A percentile compares a stretch with the other conserved stretches of the same genome.
Evolutionary conservation across 2,797 vertebrate species (phyloP).

Genomic region (Geotrypetes seraphini): DNA sequence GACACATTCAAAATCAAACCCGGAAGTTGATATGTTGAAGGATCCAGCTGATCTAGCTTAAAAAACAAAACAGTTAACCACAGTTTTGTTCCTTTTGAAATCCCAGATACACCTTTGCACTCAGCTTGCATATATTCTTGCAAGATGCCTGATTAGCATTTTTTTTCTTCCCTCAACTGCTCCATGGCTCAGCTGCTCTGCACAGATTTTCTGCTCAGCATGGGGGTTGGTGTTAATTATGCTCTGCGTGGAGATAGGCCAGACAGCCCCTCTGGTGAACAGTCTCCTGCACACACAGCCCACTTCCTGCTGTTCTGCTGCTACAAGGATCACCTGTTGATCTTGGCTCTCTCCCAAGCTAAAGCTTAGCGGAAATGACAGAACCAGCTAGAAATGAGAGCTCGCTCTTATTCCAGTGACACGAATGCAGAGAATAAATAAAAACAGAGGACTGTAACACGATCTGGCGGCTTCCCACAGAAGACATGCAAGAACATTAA

Average conservation of each 20-base stretch:
- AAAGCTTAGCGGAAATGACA: slow-evolving; percentile 77
- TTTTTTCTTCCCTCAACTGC: slow-evolving; percentile 15
- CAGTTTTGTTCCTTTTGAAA: slow-evolving; percentile 6
- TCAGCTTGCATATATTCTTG: slow-evolving; percentile 3
- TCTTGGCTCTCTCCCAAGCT: slow-evolving; percentile 64
- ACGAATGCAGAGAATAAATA: slow-evolving; percentile 27
- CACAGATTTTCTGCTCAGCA: slow-evolving; percentile 44
- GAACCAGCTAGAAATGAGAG: slow-evolving; percentile 70
- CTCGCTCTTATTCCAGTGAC: slow-evolving; percentile 51
- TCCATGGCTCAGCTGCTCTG: slow-evolving; percentile 32
- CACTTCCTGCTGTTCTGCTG: slow-evolving; percentile 71
- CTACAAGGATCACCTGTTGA: slow-evolving; percentile 85
- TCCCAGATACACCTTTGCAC: neutral
- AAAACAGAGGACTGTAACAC: slow-evolving; percentile 25
- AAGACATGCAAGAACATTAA: too few relatives aligned
- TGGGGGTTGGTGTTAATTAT: slow-evolving; percentile 43
- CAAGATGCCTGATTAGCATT: slow-evolving; percentile 26
- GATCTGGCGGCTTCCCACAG: neutral
- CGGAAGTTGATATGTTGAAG: too few relatives aligned
- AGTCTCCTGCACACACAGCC: slow-evolving; percentile 50
- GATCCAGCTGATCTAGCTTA: too few relatives aligned
- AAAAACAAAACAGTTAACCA: too few relatives aligned
- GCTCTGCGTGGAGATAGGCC: slow-evolving; percentile 49
- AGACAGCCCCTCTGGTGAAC: slow-evolving; percentile 63
- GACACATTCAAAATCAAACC: too few relatives aligned